These are phyloP conservation scores for Pyrocoelia pectoralis DNA, from an alignment of 2,888 invertebrate genomes.

Conservation along the genomic window DNA sequence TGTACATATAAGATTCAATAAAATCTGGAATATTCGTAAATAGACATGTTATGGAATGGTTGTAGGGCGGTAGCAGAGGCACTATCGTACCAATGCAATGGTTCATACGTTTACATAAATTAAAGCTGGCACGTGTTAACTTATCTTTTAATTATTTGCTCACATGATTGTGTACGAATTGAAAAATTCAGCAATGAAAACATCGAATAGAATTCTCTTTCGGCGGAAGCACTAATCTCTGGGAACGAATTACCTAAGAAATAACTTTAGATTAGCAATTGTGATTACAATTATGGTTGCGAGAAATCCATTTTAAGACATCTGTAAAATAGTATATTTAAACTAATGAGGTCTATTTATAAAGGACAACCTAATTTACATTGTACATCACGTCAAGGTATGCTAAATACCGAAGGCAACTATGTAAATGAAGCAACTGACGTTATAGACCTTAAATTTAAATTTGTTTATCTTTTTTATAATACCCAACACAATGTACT, in stretches of 20 bases:
- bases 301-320: conserved; percentile 4
- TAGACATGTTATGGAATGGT: too few relatives aligned
- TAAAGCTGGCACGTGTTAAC: too few relatives aligned
- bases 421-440: conserved; percentile 22
- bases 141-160: too few relatives aligned
- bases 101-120: too few relatives aligned
- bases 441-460: conserved; percentile 15
- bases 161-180: too few relatives aligned
- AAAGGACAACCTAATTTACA: conserved; percentile 24
- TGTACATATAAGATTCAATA: too few relatives aligned
- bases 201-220: too few relatives aligned
- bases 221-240: too few relatives aligned
- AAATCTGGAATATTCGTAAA: too few relatives aligned
- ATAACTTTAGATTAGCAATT: background rate
- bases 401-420: conserved; percentile 22
- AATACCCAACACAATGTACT: background rate
- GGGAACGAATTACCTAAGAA: background rate
- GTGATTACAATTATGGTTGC: background rate
- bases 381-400: conserved; percentile 24
- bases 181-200: too few relatives aligned
- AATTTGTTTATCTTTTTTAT: conserved; percentile 4
- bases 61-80: too few relatives aligned
- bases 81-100: too few relatives aligned
- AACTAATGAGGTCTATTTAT: conserved; percentile 24
- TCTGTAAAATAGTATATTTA: conserved; percentile 17